Conservation (phyloP, 1,140 invertebrate species). For the Mercenaria mercenaria region DNA sequence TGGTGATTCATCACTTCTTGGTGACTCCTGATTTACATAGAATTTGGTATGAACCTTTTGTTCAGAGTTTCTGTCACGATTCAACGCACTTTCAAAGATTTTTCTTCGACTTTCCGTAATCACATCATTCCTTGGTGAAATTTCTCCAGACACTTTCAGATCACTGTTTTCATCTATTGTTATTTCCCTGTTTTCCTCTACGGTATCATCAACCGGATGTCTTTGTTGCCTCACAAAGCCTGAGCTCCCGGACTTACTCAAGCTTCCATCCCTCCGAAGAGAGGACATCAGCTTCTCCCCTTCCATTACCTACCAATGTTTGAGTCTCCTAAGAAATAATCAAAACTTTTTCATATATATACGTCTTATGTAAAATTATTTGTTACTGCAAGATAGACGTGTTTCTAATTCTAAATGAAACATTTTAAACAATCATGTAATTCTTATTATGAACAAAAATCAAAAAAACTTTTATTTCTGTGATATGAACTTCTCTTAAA, state of each 20-base stretch:
- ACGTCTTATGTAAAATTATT: too few relatives aligned
- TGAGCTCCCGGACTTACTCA: neutral
- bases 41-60: neutral
- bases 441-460: too few relatives aligned
- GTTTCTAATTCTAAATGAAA: too few relatives aligned
- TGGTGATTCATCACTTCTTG: slow-evolving; percentile 19
- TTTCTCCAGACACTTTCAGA: neutral
- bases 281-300: slow-evolving; percentile 20
- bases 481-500: too few relatives aligned
- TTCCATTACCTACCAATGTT: neutral
- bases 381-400: too few relatives aligned
- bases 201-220: neutral
- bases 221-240: neutral
- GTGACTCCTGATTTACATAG: neutral
- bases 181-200: neutral
- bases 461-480: too few relatives aligned
- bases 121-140: slow-evolving; percentile 13
- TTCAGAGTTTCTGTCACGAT: neutral
- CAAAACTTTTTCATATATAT: neutral
- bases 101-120: slow-evolving; percentile 1
- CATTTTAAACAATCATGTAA: too few relatives aligned
- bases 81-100: slow-evolving; percentile 9
- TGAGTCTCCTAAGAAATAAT: slow-evolving; percentile 35
- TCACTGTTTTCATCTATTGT: neutral
- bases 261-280: slow-evolving; percentile 39